phyloP scores from a whole-genome alignment of 2,888 invertebrate species.

The Papilio demoleus region DNA sequence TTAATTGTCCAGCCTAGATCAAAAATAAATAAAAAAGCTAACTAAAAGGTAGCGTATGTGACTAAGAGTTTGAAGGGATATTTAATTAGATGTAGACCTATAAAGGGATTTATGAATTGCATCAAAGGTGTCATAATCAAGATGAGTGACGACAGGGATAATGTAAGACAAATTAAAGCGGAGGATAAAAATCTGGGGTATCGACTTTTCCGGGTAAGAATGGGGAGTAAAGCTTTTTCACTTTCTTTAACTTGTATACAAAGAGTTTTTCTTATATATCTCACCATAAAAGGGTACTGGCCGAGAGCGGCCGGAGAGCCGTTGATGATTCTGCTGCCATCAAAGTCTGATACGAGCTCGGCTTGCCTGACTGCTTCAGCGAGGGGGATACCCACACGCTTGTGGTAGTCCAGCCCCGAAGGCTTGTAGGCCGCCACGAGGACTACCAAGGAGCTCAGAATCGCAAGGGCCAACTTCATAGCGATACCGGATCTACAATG shows the following conservation, averaged over 20 bases:
- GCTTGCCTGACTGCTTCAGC: slow-evolving; percentile 50
- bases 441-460: slow-evolving; percentile 20
- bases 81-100: too few species aligned
- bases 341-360: slow-evolving; percentile 50
- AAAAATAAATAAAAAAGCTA: not conserved
- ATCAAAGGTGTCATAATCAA: too few species aligned
- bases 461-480: slow-evolving; percentile 42
- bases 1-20: slow-evolving; percentile 51
- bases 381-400: slow-evolving; percentile 52
- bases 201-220: too few species aligned
- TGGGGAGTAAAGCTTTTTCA: too few species aligned
- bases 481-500: not conserved
- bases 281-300: slow-evolving; percentile 49
- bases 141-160: too few species aligned
- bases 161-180: too few species aligned
- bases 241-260: too few species aligned
- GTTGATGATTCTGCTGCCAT: slow-evolving; percentile 53
- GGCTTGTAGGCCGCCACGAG: slow-evolving; percentile 45
- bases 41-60: too few species aligned
- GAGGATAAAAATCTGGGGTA: too few species aligned
- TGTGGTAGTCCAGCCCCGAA: slow-evolving; percentile 52
- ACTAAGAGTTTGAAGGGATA: too few species aligned
- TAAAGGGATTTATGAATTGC: too few species aligned
- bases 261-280: not conserved
- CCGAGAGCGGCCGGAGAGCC: slow-evolving; percentile 49